Conservation (phyloP, 2,113 vertebrate genomes). For the Hepsetus odoe region DNA sequence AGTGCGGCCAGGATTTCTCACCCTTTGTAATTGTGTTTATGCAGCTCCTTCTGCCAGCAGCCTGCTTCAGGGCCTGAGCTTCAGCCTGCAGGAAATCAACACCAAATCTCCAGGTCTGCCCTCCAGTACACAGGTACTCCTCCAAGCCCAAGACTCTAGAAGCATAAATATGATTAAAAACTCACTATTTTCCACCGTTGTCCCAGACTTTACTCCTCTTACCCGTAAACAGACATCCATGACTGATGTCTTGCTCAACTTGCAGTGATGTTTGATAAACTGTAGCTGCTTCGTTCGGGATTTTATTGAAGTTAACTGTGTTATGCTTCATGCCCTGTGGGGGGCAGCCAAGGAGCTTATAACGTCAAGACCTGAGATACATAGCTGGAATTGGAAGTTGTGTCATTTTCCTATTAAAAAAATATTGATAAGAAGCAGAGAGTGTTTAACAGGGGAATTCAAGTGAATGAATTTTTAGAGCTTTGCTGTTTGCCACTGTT, state of each 20-base stretch:
- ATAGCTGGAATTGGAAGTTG: background rate
- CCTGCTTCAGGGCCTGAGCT: slow-evolving; percentile 95
- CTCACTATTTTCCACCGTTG: too few relatives aligned
- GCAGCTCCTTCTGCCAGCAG: slow-evolving; percentile 93
- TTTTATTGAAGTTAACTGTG: background rate
- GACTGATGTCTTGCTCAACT: too few relatives aligned
- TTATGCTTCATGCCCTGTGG: slow-evolving; percentile 1
- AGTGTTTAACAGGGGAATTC: too few relatives aligned
- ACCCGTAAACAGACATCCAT: too few relatives aligned
- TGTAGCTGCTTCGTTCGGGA: too few relatives aligned
- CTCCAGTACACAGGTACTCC: slow-evolving; percentile 76
- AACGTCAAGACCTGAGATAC: background rate
- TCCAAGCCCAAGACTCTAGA: background rate
- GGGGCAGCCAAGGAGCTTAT: slow-evolving; percentile 1
- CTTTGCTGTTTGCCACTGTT: too few relatives aligned
- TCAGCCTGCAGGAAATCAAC: slow-evolving; percentile 95
- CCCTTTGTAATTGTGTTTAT: slow-evolving; percentile 35
- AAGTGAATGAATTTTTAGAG: too few relatives aligned
- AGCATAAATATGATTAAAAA: background rate
- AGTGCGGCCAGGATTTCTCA: slow-evolving; percentile 30
- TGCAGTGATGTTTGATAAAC: too few relatives aligned
- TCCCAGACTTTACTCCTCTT: too few relatives aligned
- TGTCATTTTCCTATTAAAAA: background rate
- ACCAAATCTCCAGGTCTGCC: slow-evolving; percentile 84
- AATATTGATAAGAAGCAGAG: too few relatives aligned